These are phyloP conservation scores for Latrodectus elegans DNA, from an alignment of 2,888 invertebrate species.

Conservation along the genomic window DNA sequence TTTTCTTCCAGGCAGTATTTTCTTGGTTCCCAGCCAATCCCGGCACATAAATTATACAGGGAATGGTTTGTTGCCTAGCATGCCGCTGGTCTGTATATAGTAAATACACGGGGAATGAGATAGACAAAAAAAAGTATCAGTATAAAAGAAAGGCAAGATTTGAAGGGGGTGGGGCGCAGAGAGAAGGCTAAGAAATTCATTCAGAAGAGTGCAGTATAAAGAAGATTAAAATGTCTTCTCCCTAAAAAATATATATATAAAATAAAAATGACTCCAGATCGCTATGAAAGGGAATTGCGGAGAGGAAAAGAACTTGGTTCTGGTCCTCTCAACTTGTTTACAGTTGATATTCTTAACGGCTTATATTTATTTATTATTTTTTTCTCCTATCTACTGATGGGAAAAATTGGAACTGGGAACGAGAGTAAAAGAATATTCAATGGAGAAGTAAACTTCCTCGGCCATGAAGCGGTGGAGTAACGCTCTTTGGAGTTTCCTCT, in stretches of 20 bases:
- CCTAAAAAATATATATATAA: constrained; percentile 27
- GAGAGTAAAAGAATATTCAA: constrained; percentile 2
- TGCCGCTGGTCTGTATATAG: neutral
- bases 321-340: constrained; percentile 48
- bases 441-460: neutral
- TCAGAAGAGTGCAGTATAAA: constrained; percentile 64
- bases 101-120: constrained; percentile 32
- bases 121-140: constrained; percentile 12
- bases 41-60: constrained; percentile 67
- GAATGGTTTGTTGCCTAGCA: constrained; percentile 60
- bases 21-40: constrained; percentile 63
- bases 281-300: constrained; percentile 4
- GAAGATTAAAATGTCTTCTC: constrained; percentile 68
- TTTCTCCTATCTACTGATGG: constrained; percentile 45
- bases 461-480: constrained; percentile 14
- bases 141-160: neutral
- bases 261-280: constrained; percentile 31
- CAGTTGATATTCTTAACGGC: constrained; percentile 56
- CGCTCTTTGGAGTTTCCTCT: constrained; percentile 39
- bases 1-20: constrained; percentile 24
- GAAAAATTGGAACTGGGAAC: constrained; percentile 38
- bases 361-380: constrained; percentile 48
- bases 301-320: constrained; percentile 32
- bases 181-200: constrained; percentile 59
- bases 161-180: constrained; percentile 16